Evolutionary conservation across 2,797 vertebrate species (phyloP), one percentile per base, ranked within the genome.

Genomic region (Apogon hyalosoma): DNA sequence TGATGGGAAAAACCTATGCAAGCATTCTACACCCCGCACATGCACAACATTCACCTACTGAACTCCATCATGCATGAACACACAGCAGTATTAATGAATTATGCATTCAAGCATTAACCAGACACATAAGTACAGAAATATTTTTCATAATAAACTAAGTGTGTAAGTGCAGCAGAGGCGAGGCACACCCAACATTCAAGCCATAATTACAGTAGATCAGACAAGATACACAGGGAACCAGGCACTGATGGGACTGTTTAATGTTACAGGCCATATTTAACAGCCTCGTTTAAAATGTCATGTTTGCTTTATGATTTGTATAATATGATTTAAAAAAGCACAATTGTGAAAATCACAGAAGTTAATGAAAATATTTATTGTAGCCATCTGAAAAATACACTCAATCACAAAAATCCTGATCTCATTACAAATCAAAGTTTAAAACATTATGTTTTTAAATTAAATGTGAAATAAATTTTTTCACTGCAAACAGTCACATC

Each of bases 71-170:
- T 51, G 69, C 69, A 72, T 77, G 64, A 77, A 78, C 50, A 73
- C 69, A 62, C 64, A 50, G 68, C 60, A 64, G 63, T 63, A 31
- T 38, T 28, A 41, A 85, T 88, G 2, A 80, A 88, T 81, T 67
- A 87, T 88, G 85, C 39, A 84, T 76, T 65, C 61, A 50, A 21
- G 61, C 66, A 68, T 65, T 56, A 65, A 36, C n/a, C 63, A 60
- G 11, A 71, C 59, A 62, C 42, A 59, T 18, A 18, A 40, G 56
- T 16, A 40, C 74, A 71, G 19, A 83, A 14, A 53, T 63, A 38
- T 62, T 71, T 19, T 6, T 28, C 49, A 54, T 21, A 47, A 49
- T 38, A 40, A 33, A 54, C 13, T 18, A 50, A 75, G 36, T 15
- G 43, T 11, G 45, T 41, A 36, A 49, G 59, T 40, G 31, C 11